These are phyloP conservation scores for Cochlearius cochlearius DNA, from an alignment of 2,113 vertebrate genomes.

Conservation along the genomic window DNA sequence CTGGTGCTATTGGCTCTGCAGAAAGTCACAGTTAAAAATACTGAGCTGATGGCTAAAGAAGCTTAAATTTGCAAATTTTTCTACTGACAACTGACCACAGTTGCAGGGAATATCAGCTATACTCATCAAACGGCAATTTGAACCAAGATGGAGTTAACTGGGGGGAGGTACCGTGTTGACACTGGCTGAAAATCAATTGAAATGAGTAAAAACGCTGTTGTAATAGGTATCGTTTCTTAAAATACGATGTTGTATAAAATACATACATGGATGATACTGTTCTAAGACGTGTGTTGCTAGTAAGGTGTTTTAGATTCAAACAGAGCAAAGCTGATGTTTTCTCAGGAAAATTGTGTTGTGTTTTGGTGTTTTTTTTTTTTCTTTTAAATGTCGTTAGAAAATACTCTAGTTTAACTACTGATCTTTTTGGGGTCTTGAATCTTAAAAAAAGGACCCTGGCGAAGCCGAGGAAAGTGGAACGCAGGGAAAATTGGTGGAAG, in stretches of 20 bases:
- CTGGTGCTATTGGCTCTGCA: background rate
- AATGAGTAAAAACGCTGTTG: background rate
- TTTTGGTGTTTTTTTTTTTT: background rate
- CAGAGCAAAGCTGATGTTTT: background rate
- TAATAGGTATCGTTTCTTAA: background rate
- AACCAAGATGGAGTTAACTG: background rate
- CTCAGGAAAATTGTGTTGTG: background rate
- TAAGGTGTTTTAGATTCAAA: background rate
- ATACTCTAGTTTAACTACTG: constrained; percentile 74
- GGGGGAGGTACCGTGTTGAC: background rate
- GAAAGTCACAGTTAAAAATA: background rate
- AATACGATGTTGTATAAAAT: background rate
- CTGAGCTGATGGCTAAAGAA: background rate
- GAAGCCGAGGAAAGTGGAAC: constrained; percentile 81
- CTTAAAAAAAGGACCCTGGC: constrained; percentile 83
- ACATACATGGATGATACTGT: background rate
- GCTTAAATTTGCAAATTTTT: background rate
- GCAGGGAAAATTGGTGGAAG: constrained; percentile 92
- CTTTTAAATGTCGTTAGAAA: constrained; percentile 36
- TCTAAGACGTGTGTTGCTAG: background rate
- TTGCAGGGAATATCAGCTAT: background rate
- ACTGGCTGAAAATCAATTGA: background rate
- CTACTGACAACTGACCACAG: background rate
- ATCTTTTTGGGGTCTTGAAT: constrained; percentile 86
- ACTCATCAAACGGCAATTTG: background rate